Percentiles rank a stretch among this genome's conserved stretches.
Conservation (phyloP, 1,140 invertebrate species). For the Drosophila santomea region DNA sequence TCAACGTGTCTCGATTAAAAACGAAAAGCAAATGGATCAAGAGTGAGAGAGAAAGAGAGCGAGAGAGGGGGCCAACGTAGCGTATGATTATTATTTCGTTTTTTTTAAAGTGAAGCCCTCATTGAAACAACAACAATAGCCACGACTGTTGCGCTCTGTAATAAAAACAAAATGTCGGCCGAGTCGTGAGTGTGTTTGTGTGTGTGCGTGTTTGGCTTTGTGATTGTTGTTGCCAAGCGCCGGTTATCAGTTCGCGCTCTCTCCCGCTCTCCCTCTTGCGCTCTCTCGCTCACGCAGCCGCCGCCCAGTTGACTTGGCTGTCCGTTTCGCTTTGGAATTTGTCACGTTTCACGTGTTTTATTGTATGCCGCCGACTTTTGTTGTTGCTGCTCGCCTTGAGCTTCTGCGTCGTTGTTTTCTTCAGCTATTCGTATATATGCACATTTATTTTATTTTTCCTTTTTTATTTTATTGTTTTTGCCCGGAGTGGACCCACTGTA, state of each 20-base stretch:
- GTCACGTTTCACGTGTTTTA: constrained; percentile 82
- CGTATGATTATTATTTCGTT: constrained; percentile 81
- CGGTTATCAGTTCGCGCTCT: constrained; percentile 29
- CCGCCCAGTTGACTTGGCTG: constrained; percentile 48
- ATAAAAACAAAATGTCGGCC: constrained; percentile 76
- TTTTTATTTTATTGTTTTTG: constrained; percentile 1
- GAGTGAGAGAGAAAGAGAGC: background rate
- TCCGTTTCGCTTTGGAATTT: constrained; percentile 75
- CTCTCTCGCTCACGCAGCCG: constrained; percentile 26
- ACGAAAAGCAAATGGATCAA: constrained; percentile 30
- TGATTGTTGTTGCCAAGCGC: constrained; percentile 74
- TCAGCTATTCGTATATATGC: constrained; percentile 5
- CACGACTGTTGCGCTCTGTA: constrained; percentile 47
- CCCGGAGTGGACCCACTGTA: constrained; percentile 10
- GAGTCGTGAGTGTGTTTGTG: constrained; percentile 3
- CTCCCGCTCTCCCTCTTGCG: background rate
- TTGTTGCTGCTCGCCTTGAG: constrained; percentile 50
- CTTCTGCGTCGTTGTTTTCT: constrained; percentile 55
- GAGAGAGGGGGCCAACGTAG: constrained; percentile 51
- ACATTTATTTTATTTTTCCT: background rate
- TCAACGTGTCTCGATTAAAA: constrained; percentile 74
- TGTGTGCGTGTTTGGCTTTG: constrained; percentile 5
- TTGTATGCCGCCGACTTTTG: constrained; percentile 56
- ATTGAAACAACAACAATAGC: constrained; percentile 17
- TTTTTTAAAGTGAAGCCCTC: constrained; percentile 48